Percentiles rank a stretch among this genome's conserved stretches.
phyloP scores from a whole-genome alignment of 2,888 invertebrate species.

The Creontiades dilutus region DNA sequence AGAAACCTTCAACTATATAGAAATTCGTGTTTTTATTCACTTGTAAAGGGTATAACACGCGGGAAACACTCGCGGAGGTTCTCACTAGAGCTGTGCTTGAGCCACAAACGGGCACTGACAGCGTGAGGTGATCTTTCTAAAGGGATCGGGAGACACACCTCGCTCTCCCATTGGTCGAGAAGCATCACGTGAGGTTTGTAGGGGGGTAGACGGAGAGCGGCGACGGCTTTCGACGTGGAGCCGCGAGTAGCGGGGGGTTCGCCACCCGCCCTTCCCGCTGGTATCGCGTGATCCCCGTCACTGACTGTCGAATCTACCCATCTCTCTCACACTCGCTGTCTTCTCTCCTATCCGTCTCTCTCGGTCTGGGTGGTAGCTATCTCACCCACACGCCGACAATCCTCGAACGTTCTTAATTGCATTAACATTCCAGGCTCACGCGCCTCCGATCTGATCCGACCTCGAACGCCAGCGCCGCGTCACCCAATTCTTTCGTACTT shows the following conservation, averaged over 20 bases:
- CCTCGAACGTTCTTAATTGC: conserved; percentile 30
- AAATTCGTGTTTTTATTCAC: neutral
- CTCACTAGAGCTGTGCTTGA: neutral
- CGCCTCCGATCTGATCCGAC: neutral
- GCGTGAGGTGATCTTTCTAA: conserved; percentile 66
- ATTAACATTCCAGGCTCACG: conserved; percentile 15
- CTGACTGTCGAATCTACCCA: neutral
- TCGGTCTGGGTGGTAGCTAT: neutral
- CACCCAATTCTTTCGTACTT: neutral
- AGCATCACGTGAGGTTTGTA: conserved; percentile 68
- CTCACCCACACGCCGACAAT: conserved; percentile 10
- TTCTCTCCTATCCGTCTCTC: neutral
- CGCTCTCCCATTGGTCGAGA: conserved; percentile 69
- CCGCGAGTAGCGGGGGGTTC: neutral
- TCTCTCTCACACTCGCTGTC: neutral
- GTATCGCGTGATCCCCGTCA: conserved; percentile 42
- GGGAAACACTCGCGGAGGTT: conserved; percentile 6
- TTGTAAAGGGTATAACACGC: conserved; percentile 16
- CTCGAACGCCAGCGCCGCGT: neutral
- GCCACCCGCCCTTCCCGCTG: neutral
- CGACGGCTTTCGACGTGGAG: conserved; percentile 34
- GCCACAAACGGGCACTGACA: conserved; percentile 57
- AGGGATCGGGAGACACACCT: conserved; percentile 70
- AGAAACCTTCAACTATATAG: neutral
- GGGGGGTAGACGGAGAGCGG: conserved; percentile 45